Conservation (phyloP, 1,140 invertebrate species). For the Telenomus remus region DNA sequence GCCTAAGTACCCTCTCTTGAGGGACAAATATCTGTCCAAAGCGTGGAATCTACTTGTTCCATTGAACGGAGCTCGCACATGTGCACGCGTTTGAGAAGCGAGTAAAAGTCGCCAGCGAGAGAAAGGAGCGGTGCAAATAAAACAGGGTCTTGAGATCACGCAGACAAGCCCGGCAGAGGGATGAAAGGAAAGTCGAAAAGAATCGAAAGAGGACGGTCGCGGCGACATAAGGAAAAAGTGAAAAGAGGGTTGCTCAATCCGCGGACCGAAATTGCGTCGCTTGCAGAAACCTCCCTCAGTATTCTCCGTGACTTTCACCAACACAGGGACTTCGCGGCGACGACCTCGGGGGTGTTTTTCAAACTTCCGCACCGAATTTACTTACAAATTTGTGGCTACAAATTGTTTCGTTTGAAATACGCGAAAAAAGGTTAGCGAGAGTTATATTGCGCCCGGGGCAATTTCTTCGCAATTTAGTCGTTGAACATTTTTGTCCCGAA, state of each 20-base stretch:
- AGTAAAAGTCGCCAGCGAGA: conserved; percentile 55
- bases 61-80: conserved; percentile 47
- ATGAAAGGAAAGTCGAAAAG: conserved; percentile 45
- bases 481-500: conserved; percentile 16
- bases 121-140: conserved; percentile 54
- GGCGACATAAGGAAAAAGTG: conserved; percentile 41
- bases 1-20: conserved; percentile 51
- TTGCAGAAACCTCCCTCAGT: conserved; percentile 54
- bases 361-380: conserved; percentile 52
- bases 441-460: conserved; percentile 26
- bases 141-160: conserved; percentile 50
- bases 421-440: conserved; percentile 11
- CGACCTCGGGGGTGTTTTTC: conserved; percentile 42
- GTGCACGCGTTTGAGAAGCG: conserved; percentile 21
- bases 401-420: conserved; percentile 41
- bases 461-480: conserved; percentile 27
- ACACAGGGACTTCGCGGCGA: conserved; percentile 6
- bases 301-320: conserved; percentile 6
- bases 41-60: conserved; percentile 51
- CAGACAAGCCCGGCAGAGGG: conserved; percentile 19
- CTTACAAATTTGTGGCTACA: conserved; percentile 47
- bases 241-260: conserved; percentile 58
- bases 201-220: conserved; percentile 45
- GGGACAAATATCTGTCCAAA: conserved; percentile 56
- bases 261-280: conserved; percentile 52